Conservation (phyloP, 2,113 vertebrate genomes). For the Tyrannus savana region DNA sequence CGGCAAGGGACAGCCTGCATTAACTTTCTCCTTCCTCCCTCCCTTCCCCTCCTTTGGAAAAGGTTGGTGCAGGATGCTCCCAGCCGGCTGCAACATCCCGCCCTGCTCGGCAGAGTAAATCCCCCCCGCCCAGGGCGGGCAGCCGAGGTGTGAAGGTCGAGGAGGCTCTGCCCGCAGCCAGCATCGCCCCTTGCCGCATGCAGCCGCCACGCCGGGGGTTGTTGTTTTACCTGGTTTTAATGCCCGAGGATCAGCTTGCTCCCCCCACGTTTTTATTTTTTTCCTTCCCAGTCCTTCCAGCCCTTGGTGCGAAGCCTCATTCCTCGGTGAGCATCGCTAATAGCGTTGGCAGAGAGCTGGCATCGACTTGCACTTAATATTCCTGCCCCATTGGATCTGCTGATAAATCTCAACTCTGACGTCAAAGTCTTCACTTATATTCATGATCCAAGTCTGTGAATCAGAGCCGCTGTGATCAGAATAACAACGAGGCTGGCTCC, state of each 20-base stretch:
- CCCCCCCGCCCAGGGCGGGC: neutral
- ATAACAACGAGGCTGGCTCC: conserved; percentile 64
- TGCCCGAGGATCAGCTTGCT: neutral
- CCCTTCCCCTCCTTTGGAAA: neutral
- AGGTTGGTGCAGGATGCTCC: neutral
- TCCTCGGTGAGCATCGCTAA: conserved; percentile 71
- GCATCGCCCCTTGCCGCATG: neutral
- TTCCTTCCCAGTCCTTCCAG: conserved; percentile 34
- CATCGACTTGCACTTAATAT: conserved; percentile 77
- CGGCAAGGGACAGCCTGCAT: neutral
- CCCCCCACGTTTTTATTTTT: conserved; percentile 31
- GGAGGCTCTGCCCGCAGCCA: neutral
- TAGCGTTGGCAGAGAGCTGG: conserved; percentile 67
- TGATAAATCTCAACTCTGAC: conserved; percentile 84
- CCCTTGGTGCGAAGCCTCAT: conserved; percentile 61
- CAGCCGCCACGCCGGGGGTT: neutral
- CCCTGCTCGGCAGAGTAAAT: neutral
- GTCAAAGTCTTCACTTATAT: conserved; percentile 83
- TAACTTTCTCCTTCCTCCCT: conserved; percentile 37
- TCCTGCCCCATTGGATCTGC: conserved; percentile 77
- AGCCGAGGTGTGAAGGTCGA: conserved; percentile 22
- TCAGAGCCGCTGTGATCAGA: conserved; percentile 73
- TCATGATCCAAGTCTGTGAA: conserved; percentile 79
- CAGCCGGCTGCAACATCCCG: neutral
- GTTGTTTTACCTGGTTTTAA: conserved; percentile 23